Percentiles rank a stretch among this genome's conserved stretches.
These are phyloP conservation scores for Tenebrio molitor DNA, from an alignment of 1,140 invertebrate species.

Conservation along the genomic window DNA sequence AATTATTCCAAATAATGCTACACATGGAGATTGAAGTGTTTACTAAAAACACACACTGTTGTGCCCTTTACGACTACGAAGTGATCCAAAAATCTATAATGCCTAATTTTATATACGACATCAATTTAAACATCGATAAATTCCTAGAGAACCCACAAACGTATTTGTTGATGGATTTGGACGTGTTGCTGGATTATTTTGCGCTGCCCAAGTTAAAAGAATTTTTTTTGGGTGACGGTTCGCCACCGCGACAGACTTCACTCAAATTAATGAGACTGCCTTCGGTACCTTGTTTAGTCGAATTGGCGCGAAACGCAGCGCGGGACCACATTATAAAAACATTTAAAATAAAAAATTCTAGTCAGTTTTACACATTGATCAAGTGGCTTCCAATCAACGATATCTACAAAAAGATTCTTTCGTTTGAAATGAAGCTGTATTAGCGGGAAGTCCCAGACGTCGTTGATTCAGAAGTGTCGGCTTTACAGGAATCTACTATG, in stretches of 20 bases:
- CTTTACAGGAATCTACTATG: too few species aligned
- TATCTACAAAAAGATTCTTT: background rate
- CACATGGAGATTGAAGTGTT: background rate
- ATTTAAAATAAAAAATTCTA: background rate
- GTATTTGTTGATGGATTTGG: background rate
- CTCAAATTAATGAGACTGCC: background rate
- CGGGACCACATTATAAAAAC: background rate
- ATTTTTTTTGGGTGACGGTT: background rate
- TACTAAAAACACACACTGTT: background rate
- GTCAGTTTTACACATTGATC: background rate
- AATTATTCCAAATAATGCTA: constrained; percentile 5
- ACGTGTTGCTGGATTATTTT: background rate
- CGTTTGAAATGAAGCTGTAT: background rate
- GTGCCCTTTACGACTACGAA: constrained; percentile 1
- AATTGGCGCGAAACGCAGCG: background rate
- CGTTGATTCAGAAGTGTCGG: too few species aligned
- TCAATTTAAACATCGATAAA: constrained; percentile 1
- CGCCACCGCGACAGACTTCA: background rate
- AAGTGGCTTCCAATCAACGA: background rate
- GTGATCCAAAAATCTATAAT: background rate
- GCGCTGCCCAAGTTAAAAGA: constrained; percentile 3
- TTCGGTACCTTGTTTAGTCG: background rate
- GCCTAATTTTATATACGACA: background rate
- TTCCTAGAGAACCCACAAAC: background rate
- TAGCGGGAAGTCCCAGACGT: too few species aligned